A percentile compares a stretch with the other conserved stretches of the same genome.
Evolutionary conservation across 2,113 vertebrate genomes (phyloP).

Genomic region (Empidonax traillii): DNA sequence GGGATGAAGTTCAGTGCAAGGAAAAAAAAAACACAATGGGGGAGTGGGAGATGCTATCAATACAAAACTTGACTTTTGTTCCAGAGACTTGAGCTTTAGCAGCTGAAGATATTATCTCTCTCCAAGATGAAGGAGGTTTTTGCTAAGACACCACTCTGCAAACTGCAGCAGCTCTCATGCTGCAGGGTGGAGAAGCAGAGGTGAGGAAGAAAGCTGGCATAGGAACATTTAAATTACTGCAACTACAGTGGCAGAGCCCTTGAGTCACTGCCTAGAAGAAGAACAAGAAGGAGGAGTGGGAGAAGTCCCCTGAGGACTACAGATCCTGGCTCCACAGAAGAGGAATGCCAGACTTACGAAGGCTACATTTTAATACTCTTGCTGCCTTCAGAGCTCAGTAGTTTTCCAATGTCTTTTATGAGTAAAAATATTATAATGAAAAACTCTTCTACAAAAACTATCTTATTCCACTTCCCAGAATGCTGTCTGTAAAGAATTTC

Average conservation of each 20-base stretch:
- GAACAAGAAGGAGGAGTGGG: constrained; percentile 8
- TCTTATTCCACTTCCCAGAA: neutral
- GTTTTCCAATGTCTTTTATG: neutral
- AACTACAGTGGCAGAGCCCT: neutral
- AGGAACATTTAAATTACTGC: neutral
- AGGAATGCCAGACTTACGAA: neutral
- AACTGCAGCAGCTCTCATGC: neutral
- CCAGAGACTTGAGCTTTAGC: neutral
- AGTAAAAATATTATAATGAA: neutral
- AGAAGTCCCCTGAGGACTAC: neutral
- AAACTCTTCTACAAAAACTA: neutral
- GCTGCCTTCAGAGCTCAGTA: neutral
- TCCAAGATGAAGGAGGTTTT: neutral
- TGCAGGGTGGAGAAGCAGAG: neutral
- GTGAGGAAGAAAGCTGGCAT: neutral
- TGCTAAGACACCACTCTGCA: neutral
- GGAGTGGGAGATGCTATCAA: neutral
- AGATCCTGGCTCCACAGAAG: neutral
- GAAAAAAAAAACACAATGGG: neutral
- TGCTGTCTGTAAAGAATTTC: neutral
- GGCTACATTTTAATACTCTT: neutral
- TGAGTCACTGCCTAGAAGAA: neutral
- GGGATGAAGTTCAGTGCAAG: neutral
- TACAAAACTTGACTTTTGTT: neutral
- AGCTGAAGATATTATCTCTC: neutral